These are phyloP conservation scores for Aphidius gifuensis DNA, from an alignment of 1,140 invertebrate species.

Conservation along the genomic window DNA sequence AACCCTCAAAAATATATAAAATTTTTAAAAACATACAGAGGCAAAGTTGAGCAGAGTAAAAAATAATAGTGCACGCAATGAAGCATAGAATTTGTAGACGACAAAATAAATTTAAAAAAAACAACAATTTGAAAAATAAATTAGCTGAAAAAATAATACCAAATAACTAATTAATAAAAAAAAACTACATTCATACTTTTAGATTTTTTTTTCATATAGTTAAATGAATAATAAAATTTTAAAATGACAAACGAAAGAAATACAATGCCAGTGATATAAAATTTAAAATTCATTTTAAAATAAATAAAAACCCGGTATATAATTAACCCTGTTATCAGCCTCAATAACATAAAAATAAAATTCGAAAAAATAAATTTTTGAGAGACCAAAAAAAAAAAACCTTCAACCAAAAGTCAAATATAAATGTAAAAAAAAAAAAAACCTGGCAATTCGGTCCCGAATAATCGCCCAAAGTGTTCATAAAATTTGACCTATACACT, in stretches of 20 bases:
- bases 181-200: conserved; percentile 48
- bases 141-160: conserved; percentile 37
- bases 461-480: conserved; percentile 52
- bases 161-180: conserved; percentile 28
- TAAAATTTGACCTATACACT: conserved; percentile 19
- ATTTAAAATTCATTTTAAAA: too few species aligned
- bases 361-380: conserved; percentile 38
- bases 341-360: conserved; percentile 23
- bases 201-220: conserved; percentile 49
- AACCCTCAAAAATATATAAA: too few species aligned
- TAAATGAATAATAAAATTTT: conserved; percentile 31
- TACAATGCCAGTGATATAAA: neutral
- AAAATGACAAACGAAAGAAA: neutral
- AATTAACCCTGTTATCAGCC: conserved; percentile 45
- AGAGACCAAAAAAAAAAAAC: neutral
- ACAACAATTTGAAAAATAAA: conserved; percentile 39
- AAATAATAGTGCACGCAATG: conserved; percentile 22
- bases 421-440: conserved; percentile 13
- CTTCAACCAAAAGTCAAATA: neutral
- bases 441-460: conserved; percentile 41
- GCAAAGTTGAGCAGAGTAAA: conserved; percentile 17
- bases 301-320: conserved; percentile 34
- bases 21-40: too few species aligned
- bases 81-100: conserved; percentile 8
- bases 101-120: conserved; percentile 23